phyloP scores from a whole-genome alignment of 2,888 invertebrate genomes.

The Lamproptera curius region DNA sequence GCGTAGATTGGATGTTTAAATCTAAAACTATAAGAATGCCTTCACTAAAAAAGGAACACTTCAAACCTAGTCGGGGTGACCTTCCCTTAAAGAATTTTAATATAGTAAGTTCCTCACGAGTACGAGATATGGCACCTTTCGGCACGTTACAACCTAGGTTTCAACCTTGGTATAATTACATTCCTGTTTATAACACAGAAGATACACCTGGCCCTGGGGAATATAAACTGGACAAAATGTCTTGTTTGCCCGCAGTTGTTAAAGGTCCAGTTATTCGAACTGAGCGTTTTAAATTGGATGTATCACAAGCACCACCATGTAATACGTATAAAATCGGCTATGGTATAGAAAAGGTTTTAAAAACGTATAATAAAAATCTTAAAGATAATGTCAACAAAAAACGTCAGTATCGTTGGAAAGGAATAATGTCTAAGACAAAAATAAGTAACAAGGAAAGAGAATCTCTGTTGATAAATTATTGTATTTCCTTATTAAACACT shows the following conservation, averaged over 20 bases:
- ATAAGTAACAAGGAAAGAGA: constrained; percentile 43
- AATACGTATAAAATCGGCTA: constrained; percentile 45
- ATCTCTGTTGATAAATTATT: constrained; percentile 37
- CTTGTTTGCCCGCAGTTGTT: constrained; percentile 46
- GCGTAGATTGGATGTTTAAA: constrained; percentile 51
- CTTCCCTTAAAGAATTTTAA: constrained; percentile 28
- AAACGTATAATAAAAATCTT: constrained; percentile 51
- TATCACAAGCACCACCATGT: constrained; percentile 42
- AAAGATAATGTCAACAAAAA: constrained; percentile 44
- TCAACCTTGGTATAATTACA: constrained; percentile 54
- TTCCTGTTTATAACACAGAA: constrained; percentile 40
- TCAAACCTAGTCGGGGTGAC: constrained; percentile 50
- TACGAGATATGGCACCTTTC: constrained; percentile 52
- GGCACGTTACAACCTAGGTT: constrained; percentile 54
- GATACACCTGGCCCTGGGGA: constrained; percentile 54
- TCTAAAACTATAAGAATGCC: constrained; percentile 53
- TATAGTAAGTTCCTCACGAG: constrained; percentile 27
- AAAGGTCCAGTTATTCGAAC: constrained; percentile 47
- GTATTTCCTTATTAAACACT: constrained; percentile 44
- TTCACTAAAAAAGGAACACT: constrained; percentile 36
- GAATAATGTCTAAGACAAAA: constrained; percentile 27
- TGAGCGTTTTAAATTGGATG: constrained; percentile 38
- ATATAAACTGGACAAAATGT: constrained; percentile 42
- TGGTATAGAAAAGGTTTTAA: constrained; percentile 52
- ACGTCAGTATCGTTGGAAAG: constrained; percentile 41